Percentiles rank a stretch among this genome's conserved stretches.
Conservation (phyloP, 1,140 invertebrate species). For the Pararge aegeria region DNA sequence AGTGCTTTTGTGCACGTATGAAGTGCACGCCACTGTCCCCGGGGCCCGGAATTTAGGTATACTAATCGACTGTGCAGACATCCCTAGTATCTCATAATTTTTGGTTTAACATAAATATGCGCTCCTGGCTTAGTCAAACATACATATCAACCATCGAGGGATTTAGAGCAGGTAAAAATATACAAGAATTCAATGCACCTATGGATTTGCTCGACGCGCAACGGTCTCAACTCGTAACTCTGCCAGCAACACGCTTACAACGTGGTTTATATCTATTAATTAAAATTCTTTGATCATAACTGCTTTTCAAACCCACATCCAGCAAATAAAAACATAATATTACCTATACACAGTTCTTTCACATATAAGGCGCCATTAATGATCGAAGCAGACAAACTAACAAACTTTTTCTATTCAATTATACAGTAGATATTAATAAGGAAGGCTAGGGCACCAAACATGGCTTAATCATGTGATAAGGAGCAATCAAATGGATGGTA, state of each 20-base stretch:
- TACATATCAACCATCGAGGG: too few relatives aligned
- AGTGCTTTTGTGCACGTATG: too few relatives aligned
- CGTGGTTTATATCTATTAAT: neutral
- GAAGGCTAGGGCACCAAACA: neutral
- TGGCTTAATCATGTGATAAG: slow-evolving; percentile 11
- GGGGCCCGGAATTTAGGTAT: too few relatives aligned
- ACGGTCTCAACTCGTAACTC: neutral
- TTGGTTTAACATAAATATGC: too few relatives aligned
- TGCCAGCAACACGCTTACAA: neutral
- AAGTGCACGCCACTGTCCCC: too few relatives aligned
- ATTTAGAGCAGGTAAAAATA: too few relatives aligned
- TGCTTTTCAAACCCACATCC: neutral
- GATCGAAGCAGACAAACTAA: slow-evolving; percentile 6
- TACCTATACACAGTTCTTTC: neutral
- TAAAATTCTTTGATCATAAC: neutral
- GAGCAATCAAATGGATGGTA: slow-evolving; percentile 3
- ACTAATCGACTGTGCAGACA: too few relatives aligned
- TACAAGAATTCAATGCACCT: too few relatives aligned
- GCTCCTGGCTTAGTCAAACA: too few relatives aligned
- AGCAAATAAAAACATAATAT: slow-evolving; percentile 1
- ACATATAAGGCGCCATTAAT: slow-evolving; percentile 6
- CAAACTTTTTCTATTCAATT: slow-evolving; percentile 5
- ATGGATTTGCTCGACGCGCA: too few relatives aligned
- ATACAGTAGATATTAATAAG: slow-evolving; percentile 9
- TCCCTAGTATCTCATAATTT: too few relatives aligned